Evolutionary conservation across 1,140 invertebrate species (phyloP).

Genomic region (Temnothorax nylanderi): DNA sequence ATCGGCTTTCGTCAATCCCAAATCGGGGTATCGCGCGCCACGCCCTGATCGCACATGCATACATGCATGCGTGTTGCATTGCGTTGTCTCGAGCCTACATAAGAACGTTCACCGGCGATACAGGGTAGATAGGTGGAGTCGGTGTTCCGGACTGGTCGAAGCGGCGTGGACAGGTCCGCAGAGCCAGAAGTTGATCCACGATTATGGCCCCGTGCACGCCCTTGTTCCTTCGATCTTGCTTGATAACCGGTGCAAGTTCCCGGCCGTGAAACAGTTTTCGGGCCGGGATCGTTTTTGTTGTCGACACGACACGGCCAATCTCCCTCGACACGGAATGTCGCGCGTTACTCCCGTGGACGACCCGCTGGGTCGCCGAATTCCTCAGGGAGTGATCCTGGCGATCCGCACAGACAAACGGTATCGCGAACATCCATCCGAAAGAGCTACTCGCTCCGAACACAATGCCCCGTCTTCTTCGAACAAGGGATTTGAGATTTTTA

Average conservation of each 20-base stretch:
- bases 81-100: conserved; percentile 40
- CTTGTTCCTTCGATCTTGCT: conserved; percentile 76
- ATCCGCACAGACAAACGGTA: conserved; percentile 55
- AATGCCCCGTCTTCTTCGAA: neutral
- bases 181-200: conserved; percentile 80
- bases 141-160: conserved; percentile 56
- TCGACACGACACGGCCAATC: conserved; percentile 64
- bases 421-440: neutral
- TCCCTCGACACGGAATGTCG: conserved; percentile 62
- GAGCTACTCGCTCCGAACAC: neutral
- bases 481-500: neutral
- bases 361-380: conserved; percentile 70
- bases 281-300: conserved; percentile 76
- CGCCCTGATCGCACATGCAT: neutral
- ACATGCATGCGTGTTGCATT: neutral
- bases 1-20: neutral
- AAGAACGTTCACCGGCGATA: conserved; percentile 62
- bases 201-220: conserved; percentile 78
- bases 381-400: conserved; percentile 62
- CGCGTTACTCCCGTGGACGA: conserved; percentile 60
- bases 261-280: conserved; percentile 69
- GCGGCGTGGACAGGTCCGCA: conserved; percentile 70
- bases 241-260: conserved; percentile 70
- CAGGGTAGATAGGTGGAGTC: conserved; percentile 66
- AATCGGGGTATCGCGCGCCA: conserved; percentile 6